These are phyloP conservation scores for Lipophrys pholis DNA, from an alignment of 2,113 vertebrate genomes.

Conservation along the genomic window DNA sequence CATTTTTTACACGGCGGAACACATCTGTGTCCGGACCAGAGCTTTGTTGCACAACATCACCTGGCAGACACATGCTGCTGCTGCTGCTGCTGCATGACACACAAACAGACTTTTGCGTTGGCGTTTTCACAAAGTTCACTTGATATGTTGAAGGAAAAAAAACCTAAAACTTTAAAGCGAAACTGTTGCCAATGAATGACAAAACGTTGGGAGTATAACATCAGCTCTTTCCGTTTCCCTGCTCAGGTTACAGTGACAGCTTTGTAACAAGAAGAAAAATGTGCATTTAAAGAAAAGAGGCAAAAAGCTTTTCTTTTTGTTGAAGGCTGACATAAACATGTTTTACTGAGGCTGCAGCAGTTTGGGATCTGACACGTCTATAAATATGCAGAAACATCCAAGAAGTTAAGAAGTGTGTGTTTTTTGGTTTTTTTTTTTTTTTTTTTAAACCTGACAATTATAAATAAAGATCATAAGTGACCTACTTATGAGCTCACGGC, in stretches of 20 bases:
- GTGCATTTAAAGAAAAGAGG: background rate
- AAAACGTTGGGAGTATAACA: background rate
- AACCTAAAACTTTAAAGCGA: background rate
- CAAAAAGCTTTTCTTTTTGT: background rate
- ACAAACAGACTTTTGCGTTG: slow-evolving; percentile 3
- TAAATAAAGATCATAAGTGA: background rate
- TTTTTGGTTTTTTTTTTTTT: background rate
- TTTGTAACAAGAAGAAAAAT: background rate
- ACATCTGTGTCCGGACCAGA: slow-evolving; percentile 53
- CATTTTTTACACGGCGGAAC: background rate
- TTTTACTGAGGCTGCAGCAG: background rate
- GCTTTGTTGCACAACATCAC: slow-evolving; percentile 38
- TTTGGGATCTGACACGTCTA: background rate
- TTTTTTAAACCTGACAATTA: background rate
- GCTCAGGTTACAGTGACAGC: background rate
- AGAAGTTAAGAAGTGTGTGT: background rate
- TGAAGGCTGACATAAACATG: background rate
- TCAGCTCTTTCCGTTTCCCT: background rate
- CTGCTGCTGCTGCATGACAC: slow-evolving; percentile 16
- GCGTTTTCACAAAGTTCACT: background rate
- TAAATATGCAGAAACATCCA: background rate
- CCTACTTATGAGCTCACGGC: background rate
- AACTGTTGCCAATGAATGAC: too few relatives aligned
- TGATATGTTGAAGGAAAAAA: background rate
- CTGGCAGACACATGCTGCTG: slow-evolving; percentile 55